Evolutionary conservation across 2,888 invertebrate species (phyloP).

Genomic region (Odontocerum albicorne): DNA sequence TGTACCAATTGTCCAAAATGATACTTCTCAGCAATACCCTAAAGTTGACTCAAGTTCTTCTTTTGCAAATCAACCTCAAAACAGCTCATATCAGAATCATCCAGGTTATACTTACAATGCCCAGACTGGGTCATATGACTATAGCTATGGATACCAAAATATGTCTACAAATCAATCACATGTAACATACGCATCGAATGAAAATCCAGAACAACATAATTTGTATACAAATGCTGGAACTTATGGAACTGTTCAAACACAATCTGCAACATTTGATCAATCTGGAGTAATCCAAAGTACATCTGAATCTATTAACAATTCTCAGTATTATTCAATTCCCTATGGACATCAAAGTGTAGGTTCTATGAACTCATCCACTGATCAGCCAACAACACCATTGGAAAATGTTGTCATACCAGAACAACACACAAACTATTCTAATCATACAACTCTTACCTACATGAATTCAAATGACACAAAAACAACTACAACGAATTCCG

Average conservation of each 20-base stretch:
- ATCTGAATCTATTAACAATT: slow-evolving; percentile 1
- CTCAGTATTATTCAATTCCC: slow-evolving; percentile 50
- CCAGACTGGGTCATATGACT: slow-evolving; percentile 60
- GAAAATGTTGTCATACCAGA: slow-evolving; percentile 39
- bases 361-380: slow-evolving; percentile 37
- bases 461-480: slow-evolving; percentile 40
- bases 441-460: slow-evolving; percentile 42
- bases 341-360: slow-evolving; percentile 53
- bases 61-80: slow-evolving; percentile 30
- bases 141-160: slow-evolving; percentile 64
- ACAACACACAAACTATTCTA: not conserved
- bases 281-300: not conserved
- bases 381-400: slow-evolving; percentile 20
- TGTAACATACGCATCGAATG: slow-evolving; percentile 42
- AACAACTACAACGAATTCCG: slow-evolving; percentile 32
- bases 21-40: slow-evolving; percentile 15
- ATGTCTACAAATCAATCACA: slow-evolving; percentile 43
- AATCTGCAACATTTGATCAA: slow-evolving; percentile 46
- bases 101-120: slow-evolving; percentile 64
- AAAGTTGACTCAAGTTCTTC: slow-evolving; percentile 5
- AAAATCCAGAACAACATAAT: slow-evolving; percentile 38
- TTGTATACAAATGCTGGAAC: slow-evolving; percentile 55
- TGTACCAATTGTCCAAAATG: not conserved
- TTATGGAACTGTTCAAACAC: slow-evolving; percentile 53
- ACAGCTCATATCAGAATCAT: slow-evolving; percentile 50